A percentile compares a stretch with the other conserved stretches of the same genome.
Conservation (phyloP, 2,797 vertebrate species). For the Poecilia gillii region DNA sequence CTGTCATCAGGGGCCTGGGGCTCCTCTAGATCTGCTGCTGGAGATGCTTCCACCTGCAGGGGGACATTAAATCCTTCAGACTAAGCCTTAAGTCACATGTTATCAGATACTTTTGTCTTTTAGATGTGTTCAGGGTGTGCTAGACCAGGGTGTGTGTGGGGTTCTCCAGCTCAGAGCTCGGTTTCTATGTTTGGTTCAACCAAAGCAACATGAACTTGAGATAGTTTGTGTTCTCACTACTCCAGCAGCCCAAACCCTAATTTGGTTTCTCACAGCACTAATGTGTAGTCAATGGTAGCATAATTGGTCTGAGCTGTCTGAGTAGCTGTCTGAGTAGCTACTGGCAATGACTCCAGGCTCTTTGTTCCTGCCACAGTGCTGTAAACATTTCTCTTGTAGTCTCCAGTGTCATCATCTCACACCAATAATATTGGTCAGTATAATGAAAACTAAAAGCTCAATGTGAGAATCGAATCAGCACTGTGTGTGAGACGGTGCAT, state of each 20-base stretch:
- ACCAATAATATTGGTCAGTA: too few relatives aligned
- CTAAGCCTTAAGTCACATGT: neutral
- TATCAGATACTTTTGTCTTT: neutral
- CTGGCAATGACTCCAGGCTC: fast-evolving
- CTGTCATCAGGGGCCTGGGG: conserved; percentile 30
- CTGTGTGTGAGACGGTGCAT: neutral
- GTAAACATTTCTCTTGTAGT: too few relatives aligned
- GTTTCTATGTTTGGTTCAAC: neutral
- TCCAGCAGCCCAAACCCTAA: neutral
- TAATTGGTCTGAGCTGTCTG: neutral
- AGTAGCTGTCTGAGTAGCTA: neutral
- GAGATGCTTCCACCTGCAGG: conserved; percentile 48
- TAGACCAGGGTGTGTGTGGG: neutral
- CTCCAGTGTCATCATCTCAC: neutral
- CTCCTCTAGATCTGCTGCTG: conserved; percentile 53
- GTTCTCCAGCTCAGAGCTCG: too few relatives aligned
- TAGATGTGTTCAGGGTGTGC: neutral
- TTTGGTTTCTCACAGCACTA: neutral
- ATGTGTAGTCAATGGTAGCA: neutral
- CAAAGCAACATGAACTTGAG: neutral
- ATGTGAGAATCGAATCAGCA: neutral
- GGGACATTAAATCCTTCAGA: neutral
- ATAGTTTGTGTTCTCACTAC: neutral
- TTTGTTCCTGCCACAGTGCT: neutral
- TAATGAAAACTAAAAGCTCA: neutral